Base-by-base conservation (phyloP, 2,113 vertebrate species). In the Amphilophus citrinellus region DNA sequence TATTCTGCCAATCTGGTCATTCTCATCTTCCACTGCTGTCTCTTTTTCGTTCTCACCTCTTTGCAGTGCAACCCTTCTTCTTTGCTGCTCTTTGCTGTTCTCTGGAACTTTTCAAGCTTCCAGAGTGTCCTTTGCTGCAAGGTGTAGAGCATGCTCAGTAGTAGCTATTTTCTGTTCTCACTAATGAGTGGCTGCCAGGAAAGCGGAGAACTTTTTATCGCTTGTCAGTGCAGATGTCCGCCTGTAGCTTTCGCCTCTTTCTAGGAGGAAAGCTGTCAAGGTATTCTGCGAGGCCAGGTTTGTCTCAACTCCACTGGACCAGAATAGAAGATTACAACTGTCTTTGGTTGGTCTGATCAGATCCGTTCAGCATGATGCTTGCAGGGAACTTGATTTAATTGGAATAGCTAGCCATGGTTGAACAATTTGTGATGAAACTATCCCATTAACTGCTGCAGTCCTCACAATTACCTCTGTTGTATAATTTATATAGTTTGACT, bases 261-360 rank as follows among this genome's bases (percentile, higher is more conserved):
- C 35, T 24, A 20, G 42, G 81, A 59, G 82, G 77, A 53, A 59
- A 92, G 42, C 83, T 93, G 90, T 93, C 90, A 89, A 89, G 87
- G 86, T 85, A 63, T 62, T 79, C 42, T 30, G 32, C 63, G 75
- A n/a, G 71, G 59, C 44, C 9, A 11, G 35, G 42, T 37, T 85
- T 82, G 62, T 61, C 2, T 2, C 6, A 24, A 44, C 20, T 62
- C 79, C 56, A 66, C 37, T 44, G 17, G 83, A 84, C 65, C 65
- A n/a, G 62, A 88, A 87, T 87, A 24, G 22, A 87, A 59, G n/a
- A 68, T 44, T 44, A 35, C 1, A 35, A 7, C 66, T 82, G 66
- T 85, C 83, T 76, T 14, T 20, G 10, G n/a, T 59, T 30, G 39
- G 75, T 37, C 78, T 81, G 30, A 87, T 83, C 9, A 53, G 80